These are phyloP conservation scores for Acestrorhynchus altus DNA, from an alignment of 2,797 vertebrate genomes.

Conservation along the genomic window DNA sequence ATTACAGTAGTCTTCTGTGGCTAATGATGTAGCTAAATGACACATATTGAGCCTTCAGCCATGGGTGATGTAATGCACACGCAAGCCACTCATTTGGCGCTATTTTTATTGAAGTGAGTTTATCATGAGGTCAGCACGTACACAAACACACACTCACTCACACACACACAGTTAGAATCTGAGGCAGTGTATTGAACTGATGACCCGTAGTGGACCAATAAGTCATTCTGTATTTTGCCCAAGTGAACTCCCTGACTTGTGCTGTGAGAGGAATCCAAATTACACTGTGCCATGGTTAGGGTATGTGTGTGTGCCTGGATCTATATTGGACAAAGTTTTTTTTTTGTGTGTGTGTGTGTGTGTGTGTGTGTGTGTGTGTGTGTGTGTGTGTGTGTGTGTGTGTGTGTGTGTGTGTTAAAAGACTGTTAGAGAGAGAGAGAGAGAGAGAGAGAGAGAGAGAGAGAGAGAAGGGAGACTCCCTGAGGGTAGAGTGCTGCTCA, in stretches of 20 bases:
- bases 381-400: constrained; percentile 22
- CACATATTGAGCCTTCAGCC: constrained; percentile 32
- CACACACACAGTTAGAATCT: constrained; percentile 44
- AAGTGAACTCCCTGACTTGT: not conserved
- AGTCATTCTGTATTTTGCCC: not conserved
- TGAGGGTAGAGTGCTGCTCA: constrained; percentile 67
- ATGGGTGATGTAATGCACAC: constrained; percentile 38
- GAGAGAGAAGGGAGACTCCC: constrained; percentile 66
- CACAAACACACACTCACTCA: constrained; percentile 17
- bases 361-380: constrained; percentile 22
- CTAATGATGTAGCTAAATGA: constrained; percentile 42
- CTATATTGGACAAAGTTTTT: not conserved
- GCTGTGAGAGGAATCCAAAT: not conserved
- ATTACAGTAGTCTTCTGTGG: constrained; percentile 34
- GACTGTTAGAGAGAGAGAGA: constrained; percentile 54
- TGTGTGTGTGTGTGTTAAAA: constrained; percentile 32
- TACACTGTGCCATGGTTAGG: not conserved
- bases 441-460: constrained; percentile 49
- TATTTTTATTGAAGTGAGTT: constrained; percentile 38
- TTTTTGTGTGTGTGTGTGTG: not conserved
- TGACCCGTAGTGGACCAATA: not conserved
- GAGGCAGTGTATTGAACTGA: not conserved
- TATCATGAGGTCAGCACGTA: constrained; percentile 29
- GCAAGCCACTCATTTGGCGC: constrained; percentile 34
- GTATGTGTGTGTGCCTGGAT: constrained; percentile 1